Evolutionary conservation across 35 echinoderm and acorn worm species (phyloP), one percentile per base, ranked within the genome.

Genomic region (Stichopus chloronotus): DNA sequence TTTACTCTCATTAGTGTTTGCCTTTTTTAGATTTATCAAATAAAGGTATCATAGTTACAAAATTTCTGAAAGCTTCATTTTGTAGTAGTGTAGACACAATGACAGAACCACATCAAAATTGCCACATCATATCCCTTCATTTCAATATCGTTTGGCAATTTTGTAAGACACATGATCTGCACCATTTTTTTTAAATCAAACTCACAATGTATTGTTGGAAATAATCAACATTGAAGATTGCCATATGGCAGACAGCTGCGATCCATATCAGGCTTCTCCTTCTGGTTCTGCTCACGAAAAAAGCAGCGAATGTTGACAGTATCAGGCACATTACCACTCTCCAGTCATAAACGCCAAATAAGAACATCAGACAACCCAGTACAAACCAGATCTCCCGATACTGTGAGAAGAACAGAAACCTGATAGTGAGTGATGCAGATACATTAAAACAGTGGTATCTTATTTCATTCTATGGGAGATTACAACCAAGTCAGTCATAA

Each of bases 221-320:
- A 57, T 43, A 83, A 53, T 52, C 80, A 14, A 83, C 24, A 30
- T 83, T 83, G 80, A 83, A 83, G 11, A 83, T 83, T 8, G 8
- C 9, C 80, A 83, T 83, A 21, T 83, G 80, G 52, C 9, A 10
- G 25, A 83, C 25, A 17, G 80, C 80, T 55, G 11, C 7, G 24
- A 83, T 53, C 85, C 85, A 88, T n/a, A 88, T 57, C 24, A 88
- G 22, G 19, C 55, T 63, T 4, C 16, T 88, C 8, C 21, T 88
- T 57, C 85, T 88, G 20, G 85, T 59, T 63, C 85, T 58, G 55
- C 55, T 59, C 8, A 63, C 59, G 13, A 53, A 43, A 25, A 61
- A 88, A 9, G 21, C 60, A 17, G 60, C 10, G 59, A 88, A 11
- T 12, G 85, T 63, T 5, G 16, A 9, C 16, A 88, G 16, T n/a